phyloP scores from a whole-genome alignment of 2,113 vertebrate genomes.

The Paramisgurnus dabryanus region DNA sequence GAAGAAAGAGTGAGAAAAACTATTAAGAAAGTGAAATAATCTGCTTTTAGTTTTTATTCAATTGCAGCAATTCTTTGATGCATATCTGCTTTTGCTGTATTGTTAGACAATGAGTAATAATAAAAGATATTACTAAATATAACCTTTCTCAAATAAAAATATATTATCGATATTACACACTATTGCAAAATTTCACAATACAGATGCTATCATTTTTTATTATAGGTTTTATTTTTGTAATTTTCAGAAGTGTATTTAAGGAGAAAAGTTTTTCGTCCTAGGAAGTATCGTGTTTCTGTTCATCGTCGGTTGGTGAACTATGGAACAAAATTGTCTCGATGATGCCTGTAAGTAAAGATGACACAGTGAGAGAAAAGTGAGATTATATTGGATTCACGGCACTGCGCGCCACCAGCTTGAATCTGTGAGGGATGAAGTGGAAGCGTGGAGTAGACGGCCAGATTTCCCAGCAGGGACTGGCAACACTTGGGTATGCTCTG shows the following conservation, averaged over 20 bases:
- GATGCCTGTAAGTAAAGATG: slow-evolving; percentile 49
- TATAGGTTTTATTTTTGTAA: too few relatives aligned
- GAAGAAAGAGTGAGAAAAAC: not conserved
- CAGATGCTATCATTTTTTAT: too few relatives aligned
- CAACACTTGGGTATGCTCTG: slow-evolving; percentile 21
- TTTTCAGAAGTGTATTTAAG: not conserved
- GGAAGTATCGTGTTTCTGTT: slow-evolving; percentile 8
- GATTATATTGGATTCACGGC: slow-evolving; percentile 38
- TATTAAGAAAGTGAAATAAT: not conserved
- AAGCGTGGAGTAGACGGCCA: slow-evolving; percentile 16
- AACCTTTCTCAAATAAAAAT: not conserved
- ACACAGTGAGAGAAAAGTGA: slow-evolving; percentile 43
- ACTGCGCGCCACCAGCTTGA: slow-evolving; percentile 19
- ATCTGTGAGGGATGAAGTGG: slow-evolving; percentile 33
- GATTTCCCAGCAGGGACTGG: slow-evolving; percentile 12
- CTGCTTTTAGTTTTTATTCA: not conserved
- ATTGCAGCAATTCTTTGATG: not conserved
- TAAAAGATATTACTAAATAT: not conserved
- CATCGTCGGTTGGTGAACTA: slow-evolving; percentile 17
- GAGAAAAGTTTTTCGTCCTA: not conserved
- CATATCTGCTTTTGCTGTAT: not conserved
- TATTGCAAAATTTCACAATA: slow-evolving; percentile 16
- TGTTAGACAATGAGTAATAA: not conserved
- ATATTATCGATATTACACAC: slow-evolving; percentile 1
- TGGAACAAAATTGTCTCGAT: slow-evolving; percentile 9